Base-by-base conservation (phyloP, 2,797 vertebrate species). In the Poecilia gillii region DNA sequence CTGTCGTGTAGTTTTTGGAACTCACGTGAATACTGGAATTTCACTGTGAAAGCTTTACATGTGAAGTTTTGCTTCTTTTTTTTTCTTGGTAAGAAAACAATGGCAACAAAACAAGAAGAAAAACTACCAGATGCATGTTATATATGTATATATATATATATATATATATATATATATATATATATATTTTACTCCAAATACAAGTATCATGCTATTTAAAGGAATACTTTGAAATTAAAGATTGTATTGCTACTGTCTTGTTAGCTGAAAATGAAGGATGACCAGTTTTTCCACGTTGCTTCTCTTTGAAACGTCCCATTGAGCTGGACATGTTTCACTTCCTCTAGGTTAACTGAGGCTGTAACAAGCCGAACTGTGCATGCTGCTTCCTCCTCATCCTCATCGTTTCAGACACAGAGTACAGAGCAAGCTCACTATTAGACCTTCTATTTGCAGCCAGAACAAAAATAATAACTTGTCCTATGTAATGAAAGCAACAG, bases 261-360 rank as follows among this genome's bases (percentile, higher is more conserved):
- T 53, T 47, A 20, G 25, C 20, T n/a, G 23, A 73, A 55, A 66
- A 14, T 49, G 9, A 28, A 80, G 45, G 18, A 5, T 72, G 79
- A 12, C 72, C 41, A 3, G 6, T 62, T 66, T 73, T 57, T 18
- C 55, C 55, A 57, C 18, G 47, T 36, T 13, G 2, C 5, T 25
- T 41, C 23, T n/a, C 1, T 31, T 18, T 45, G n/a, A 57, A 75
- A 31, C 43, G 28, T 75, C 45, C 64, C n/a, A 39, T 77, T 33
- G 79, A 81, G 68, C 47, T 62, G 79, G 66, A 51, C 72, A 33
- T 68, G n/a, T 6, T 4, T 7, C 8, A 20, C 75, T 74, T 53
- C 74, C 39, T 31, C 70, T 73, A 77, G 68, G 76, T 79, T n/a
- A 6, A 49, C 59, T 31, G 78, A 75, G 70, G 76, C 80, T 80